These are phyloP conservation scores for Pentamera pediparva DNA, from an alignment of 53 echinoderm and acorn worm genomes.

Conservation along the genomic window DNA sequence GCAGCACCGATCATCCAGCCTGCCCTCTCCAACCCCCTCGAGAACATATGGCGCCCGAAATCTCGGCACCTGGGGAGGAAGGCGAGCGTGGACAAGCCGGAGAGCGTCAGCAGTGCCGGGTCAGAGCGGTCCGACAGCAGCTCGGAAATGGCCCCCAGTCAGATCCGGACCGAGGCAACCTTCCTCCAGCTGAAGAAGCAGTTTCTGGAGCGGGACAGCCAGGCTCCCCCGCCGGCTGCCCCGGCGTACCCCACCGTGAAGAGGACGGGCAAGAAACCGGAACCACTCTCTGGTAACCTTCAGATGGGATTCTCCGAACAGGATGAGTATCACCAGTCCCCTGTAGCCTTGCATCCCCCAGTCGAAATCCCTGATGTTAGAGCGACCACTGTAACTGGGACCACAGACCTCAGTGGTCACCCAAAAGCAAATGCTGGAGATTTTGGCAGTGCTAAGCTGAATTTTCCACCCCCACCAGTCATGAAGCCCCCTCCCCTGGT, in stretches of 20 bases:
- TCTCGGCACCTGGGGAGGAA: constrained; percentile 64
- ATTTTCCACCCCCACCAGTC: constrained; percentile 29
- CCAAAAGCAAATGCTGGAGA: neutral
- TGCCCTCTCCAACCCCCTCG: constrained; percentile 76
- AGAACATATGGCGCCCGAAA: constrained; percentile 87
- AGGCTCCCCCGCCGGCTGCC: constrained; percentile 35
- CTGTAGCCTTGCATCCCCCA: constrained; percentile 55
- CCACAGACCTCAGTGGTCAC: neutral
- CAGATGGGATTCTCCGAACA: constrained; percentile 77
- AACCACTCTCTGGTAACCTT: constrained; percentile 46
- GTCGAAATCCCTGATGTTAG: constrained; percentile 10
- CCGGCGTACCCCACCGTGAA: constrained; percentile 68
- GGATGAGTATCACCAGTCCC: constrained; percentile 88
- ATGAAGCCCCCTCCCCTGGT: too few species aligned
- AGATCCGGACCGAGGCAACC: constrained; percentile 68
- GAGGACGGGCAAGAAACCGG: constrained; percentile 72
- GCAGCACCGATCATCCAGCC: constrained; percentile 68
- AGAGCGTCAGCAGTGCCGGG: constrained; percentile 30
- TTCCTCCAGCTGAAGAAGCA: constrained; percentile 84
- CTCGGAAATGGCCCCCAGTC: constrained; percentile 32
- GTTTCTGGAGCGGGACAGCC: constrained; percentile 73
- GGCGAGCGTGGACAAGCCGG: constrained; percentile 39
- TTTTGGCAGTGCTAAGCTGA: neutral
- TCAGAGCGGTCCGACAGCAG: constrained; percentile 32
- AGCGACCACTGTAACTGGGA: neutral